Evolutionary conservation across 2,888 invertebrate species (phyloP), one percentile per base, ranked within the genome.

Genomic region (Scotopteryx bipunctaria): DNA sequence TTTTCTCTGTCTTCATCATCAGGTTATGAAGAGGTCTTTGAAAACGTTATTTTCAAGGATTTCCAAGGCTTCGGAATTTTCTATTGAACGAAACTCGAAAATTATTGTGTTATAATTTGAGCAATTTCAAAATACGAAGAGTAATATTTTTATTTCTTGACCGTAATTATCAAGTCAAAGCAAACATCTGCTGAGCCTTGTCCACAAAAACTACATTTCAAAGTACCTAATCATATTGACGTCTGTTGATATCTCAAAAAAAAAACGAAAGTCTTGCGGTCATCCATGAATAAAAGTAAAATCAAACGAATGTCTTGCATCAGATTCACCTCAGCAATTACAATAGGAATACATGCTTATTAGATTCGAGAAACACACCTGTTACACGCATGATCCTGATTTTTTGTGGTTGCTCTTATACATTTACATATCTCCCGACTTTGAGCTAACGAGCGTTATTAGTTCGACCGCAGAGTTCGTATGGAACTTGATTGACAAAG

Each of bases 371-470:
- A 71, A 78, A 65, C 71, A 72, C 87, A 88, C 87, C 88, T 89
- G 89, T 86, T 85, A 71, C 76, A 79, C 71, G 73, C 72, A 76
- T 77, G 76, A 76, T 65, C 71, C 76, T 69, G 74, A 71, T 72
- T 82, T 88, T 89, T 88, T 88, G 83, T 83, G 69, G 66, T 63
- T 60, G 69, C 66, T 65, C 81, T 84, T 78, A 72, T 79, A 66
- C 82, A 87, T 89, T 88, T 86, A 86, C 86, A 88, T 88, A 87
- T 78, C 76, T 79, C 72, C 76, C 77, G 76, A 75, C 71, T 81
- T 83, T 76, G 63, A 76, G 69, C 73, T 86, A 89, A 89, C 84
- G 72, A 87, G 81, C 78, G 78, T 80, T 82, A 86, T 89, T 88
- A 88, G 84, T 81, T 84, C 73, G 75, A 86, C 87, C 88, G 83